Percentiles rank a stretch among this genome's conserved stretches.
phyloP scores from a whole-genome alignment of 2,113 vertebrate species.

The Bostrychus sinensis region DNA sequence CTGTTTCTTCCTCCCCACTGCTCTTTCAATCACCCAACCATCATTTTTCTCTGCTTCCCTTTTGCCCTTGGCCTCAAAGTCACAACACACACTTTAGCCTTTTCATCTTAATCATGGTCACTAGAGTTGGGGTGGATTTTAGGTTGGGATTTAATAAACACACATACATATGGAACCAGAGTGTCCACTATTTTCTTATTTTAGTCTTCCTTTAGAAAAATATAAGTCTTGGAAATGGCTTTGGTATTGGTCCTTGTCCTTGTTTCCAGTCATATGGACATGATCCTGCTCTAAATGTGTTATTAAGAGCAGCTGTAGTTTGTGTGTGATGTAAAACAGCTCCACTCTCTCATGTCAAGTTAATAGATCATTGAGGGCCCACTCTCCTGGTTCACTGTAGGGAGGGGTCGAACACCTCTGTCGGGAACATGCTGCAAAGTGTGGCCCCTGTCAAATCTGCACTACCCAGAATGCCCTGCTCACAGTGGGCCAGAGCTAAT shows the following conservation, averaged over 20 bases:
- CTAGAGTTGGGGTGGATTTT: too few species aligned
- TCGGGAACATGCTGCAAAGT: slow-evolving; percentile 29
- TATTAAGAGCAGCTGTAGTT: not conserved
- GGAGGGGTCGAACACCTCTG: slow-evolving; percentile 14
- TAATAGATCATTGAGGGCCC: slow-evolving; percentile 21
- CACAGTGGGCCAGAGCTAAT: slow-evolving; percentile 53
- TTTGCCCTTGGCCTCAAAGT: not conserved
- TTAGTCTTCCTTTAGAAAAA: too few species aligned
- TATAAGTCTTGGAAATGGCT: too few species aligned
- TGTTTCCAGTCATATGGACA: too few species aligned
- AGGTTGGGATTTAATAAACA: too few species aligned
- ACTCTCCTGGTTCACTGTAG: not conserved
- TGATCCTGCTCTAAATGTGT: too few species aligned
- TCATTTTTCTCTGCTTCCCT: not conserved
- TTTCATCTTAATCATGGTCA: too few species aligned
- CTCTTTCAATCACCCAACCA: not conserved
- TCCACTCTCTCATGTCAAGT: slow-evolving; percentile 19
- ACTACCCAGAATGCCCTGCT: slow-evolving; percentile 37
- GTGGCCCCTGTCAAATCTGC: slow-evolving; percentile 44
- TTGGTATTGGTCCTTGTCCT: too few species aligned
- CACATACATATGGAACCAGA: too few species aligned
- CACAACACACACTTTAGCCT: too few species aligned
- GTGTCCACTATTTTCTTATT: too few species aligned
- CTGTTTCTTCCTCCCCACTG: not conserved
- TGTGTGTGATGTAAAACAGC: not conserved